These are phyloP conservation scores for Sphenodon punctatus DNA, from an alignment of 2,797 vertebrate species.

Conservation along the genomic window DNA sequence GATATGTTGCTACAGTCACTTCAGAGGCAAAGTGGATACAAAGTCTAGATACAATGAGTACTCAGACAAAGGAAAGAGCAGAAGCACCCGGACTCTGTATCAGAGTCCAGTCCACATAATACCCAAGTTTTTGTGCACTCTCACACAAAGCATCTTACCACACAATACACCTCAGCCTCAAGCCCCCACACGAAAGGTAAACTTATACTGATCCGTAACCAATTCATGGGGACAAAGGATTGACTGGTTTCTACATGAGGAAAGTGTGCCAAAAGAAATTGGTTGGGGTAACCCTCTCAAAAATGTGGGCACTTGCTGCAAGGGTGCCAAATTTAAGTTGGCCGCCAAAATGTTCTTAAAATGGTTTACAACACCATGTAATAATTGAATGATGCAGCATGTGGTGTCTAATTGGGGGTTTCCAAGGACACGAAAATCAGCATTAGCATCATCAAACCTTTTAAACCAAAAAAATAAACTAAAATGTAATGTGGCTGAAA, in stretches of 20 bases:
- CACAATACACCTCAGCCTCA: no score
- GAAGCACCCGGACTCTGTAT: no score
- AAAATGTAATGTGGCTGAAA: not conserved
- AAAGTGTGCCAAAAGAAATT: not conserved
- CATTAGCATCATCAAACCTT: not conserved
- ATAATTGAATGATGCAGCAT: not conserved
- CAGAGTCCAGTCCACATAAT: no score
- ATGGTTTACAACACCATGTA: not conserved
- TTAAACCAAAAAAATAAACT: not conserved
- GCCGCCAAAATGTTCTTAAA: not conserved
- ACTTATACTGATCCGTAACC: not conserved
- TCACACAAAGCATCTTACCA: no score
- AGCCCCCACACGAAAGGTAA: no score
- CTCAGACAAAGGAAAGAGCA: no score
- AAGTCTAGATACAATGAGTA: no score
- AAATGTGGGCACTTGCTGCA: not conserved
- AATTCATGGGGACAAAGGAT: not conserved
- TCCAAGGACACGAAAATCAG: not conserved
- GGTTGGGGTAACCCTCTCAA: not conserved
- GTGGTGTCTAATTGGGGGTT: not conserved
- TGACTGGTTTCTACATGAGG: not conserved
- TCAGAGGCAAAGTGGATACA: no score
- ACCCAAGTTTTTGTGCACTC: no score
- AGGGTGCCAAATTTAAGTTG: not conserved
- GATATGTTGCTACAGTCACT: no score